Conservation (phyloP, 2,888 invertebrate genomes). For the Schizotus pectinicornis region DNA sequence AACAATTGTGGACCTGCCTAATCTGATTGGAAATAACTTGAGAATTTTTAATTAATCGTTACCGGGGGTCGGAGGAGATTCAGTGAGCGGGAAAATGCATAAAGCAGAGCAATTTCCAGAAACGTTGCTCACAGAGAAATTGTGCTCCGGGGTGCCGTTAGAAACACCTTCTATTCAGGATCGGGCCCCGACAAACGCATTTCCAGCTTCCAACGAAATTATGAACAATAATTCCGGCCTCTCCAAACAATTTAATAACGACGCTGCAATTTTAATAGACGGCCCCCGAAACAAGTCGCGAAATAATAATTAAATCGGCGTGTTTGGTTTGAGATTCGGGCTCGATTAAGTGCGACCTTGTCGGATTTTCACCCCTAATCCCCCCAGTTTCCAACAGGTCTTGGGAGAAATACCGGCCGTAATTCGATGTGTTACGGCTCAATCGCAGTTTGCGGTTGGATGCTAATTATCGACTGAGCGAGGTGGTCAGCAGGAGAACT, state of each 20-base stretch:
- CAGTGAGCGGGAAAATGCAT: conserved; percentile 26
- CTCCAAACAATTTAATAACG: conserved; percentile 17
- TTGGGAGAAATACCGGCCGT: conserved; percentile 1
- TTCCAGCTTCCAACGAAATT: conserved; percentile 19
- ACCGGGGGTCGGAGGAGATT: neutral
- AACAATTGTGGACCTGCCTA: no score
- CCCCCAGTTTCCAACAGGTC: conserved; percentile 15
- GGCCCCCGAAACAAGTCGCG: conserved; percentile 1
- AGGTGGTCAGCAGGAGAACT: conserved; percentile 17
- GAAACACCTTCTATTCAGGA: conserved; percentile 22
- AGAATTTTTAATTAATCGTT: no score
- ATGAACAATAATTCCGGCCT: conserved; percentile 21
- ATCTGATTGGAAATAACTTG: no score
- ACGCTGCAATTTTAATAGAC: conserved; percentile 8
- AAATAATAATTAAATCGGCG: neutral
- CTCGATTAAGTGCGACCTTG: neutral
- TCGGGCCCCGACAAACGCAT: conserved; percentile 13
- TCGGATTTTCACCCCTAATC: neutral
- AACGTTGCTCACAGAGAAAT: conserved; percentile 22
- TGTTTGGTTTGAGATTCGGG: neutral
- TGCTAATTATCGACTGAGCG: conserved; percentile 25
- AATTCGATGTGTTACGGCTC: conserved; percentile 8
- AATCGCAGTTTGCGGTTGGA: conserved; percentile 21
- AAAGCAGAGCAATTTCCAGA: conserved; percentile 27
- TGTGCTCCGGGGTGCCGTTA: conserved; percentile 27